phyloP scores from a whole-genome alignment of 2,113 vertebrate genomes.

The Herpetotheres cachinnans region DNA sequence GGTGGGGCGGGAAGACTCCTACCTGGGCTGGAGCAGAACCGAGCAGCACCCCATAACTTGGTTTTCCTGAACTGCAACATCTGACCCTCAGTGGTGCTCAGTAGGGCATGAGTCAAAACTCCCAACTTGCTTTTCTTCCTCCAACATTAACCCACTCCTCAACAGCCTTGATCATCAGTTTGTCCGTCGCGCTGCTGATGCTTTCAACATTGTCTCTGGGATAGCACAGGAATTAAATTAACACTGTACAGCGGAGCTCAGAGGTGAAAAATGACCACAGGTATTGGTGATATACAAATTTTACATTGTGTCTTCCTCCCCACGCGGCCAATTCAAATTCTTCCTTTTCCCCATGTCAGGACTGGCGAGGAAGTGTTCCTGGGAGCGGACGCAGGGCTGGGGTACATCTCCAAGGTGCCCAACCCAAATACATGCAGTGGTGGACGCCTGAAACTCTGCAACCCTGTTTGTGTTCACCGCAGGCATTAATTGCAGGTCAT shows the following conservation, averaged over 20 bases:
- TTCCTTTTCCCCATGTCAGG: not conserved
- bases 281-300: accelerated
- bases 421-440: not conserved
- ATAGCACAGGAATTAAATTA: not conserved
- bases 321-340: not conserved
- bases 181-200: not conserved
- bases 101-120: not conserved
- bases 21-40: not conserved
- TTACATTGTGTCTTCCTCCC: not conserved
- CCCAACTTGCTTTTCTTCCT: not conserved
- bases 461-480: not conserved
- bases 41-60: not conserved
- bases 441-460: not conserved
- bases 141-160: not conserved
- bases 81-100: not conserved
- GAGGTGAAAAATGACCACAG: not conserved
- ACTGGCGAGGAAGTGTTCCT: not conserved
- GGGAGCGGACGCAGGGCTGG: not conserved
- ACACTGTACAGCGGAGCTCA: not conserved
- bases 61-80: not conserved
- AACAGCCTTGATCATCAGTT: not conserved
- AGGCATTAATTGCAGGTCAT: not conserved
- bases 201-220: not conserved
- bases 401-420: not conserved
- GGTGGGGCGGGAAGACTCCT: not conserved